Conservation (phyloP, 2,888 invertebrate species). For the Griposia aprilina region DNA sequence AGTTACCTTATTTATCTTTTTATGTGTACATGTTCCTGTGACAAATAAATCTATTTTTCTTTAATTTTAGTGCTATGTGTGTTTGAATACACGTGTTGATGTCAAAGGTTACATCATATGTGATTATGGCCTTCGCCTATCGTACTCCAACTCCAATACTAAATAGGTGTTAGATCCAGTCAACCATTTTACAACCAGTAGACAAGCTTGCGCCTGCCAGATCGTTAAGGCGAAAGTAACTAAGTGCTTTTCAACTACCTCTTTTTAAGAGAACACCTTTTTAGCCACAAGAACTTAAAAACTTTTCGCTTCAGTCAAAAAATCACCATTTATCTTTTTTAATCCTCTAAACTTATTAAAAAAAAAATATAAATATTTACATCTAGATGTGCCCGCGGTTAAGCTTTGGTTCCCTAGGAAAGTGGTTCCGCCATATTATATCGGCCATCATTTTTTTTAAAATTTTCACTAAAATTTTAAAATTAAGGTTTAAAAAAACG, state of each 20-base stretch:
- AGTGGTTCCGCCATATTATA: no score
- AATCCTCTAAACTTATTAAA: constrained; percentile 49
- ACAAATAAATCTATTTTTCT: neutral
- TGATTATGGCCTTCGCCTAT: neutral
- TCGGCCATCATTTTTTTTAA: no score
- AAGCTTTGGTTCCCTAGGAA: no score
- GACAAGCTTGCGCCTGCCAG: neutral
- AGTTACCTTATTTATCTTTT: neutral
- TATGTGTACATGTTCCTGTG: neutral
- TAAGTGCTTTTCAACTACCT: constrained; percentile 12
- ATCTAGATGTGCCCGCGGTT: neutral
- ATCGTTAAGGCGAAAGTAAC: constrained; percentile 18
- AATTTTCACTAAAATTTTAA: no score
- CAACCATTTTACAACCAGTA: neutral
- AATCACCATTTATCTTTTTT: constrained; percentile 55
- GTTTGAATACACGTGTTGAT: no score
- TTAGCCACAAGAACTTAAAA: constrained; percentile 35
- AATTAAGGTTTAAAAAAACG: no score
- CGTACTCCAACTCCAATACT: neutral
- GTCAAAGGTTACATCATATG: neutral
- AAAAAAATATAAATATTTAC: no score
- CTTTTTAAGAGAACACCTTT: constrained; percentile 25
- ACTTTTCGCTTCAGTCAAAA: constrained; percentile 45
- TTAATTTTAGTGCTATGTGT: neutral
- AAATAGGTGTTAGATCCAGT: neutral